Evolutionary conservation across 2,888 invertebrate genomes (phyloP), one percentile per base, ranked within the genome.

Genomic region (Cantharis flavilabris): DNA sequence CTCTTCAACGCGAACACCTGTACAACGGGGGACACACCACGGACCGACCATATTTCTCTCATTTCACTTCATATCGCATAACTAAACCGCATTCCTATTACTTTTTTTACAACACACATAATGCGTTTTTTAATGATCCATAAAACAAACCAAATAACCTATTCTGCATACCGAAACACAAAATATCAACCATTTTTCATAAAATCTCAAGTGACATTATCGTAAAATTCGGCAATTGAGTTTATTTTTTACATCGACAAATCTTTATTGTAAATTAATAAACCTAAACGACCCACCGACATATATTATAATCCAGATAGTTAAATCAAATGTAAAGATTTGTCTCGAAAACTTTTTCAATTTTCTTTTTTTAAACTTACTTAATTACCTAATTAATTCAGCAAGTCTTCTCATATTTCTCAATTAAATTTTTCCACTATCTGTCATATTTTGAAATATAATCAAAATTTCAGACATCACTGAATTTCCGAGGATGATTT

Each of bases 111-210:
- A 72, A 64, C 70, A 70, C 69, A 71, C 71, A 73, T 49, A 78
- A 78, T 78, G 70, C 49, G 75, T 64, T 72, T 75, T 73, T 75
- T 75, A 78, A 78, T 72, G 78, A 78, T 75, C 72, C 75, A 78
- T 78, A 75, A 78, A 78, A 70, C 72, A 78, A 72, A 28, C 62
- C 20, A 64, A 75, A 49, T 49, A 69, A 77, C 64, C 28, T 62
- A 69, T 74, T 74, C 71, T 77, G 74, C 74, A 74, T 77, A 72
- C 74, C 69, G 14, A 20, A 49, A 69, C 62, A 63, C 14, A 65
- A 76, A 72, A 73, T 76, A 76, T 70, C 73, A 70, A 9, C 23
- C n/a, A n/a, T 67, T 67, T 67, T 67, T 67, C 26, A 67, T 14
- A 67, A 67, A 16, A 23, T 67, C 26, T 67, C 26, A 67, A 20